These are phyloP conservation scores for Peromyscus aztecus DNA, from an alignment of 2,797 vertebrate genomes.

Conservation along the genomic window DNA sequence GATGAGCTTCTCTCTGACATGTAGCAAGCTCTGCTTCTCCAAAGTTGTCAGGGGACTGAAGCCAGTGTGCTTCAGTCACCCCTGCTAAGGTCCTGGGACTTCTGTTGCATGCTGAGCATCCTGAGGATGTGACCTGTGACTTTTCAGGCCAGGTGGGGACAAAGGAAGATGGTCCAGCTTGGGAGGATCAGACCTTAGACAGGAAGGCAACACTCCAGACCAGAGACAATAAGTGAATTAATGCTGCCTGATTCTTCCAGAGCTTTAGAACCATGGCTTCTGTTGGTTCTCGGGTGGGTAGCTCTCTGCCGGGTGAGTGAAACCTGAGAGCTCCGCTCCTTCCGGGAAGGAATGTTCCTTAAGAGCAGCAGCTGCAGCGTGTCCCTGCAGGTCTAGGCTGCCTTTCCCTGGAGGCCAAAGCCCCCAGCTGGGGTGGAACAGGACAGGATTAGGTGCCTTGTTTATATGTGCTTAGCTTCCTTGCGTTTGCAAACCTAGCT, in stretches of 20 bases:
- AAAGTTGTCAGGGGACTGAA: neutral
- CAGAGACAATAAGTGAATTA: neutral
- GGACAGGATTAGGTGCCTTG: conserved; percentile 70
- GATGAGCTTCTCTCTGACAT: neutral
- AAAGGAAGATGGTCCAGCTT: neutral
- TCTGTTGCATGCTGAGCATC: neutral
- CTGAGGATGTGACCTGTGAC: neutral
- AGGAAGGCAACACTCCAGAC: neutral
- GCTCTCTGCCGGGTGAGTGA: conserved; percentile 10
- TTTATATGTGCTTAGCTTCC: conserved; percentile 67
- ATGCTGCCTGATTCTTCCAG: neutral
- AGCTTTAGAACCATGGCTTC: neutral
- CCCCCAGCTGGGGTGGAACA: conserved; percentile 15
- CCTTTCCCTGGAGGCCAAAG: conserved; percentile 69
- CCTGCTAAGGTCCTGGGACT: neutral
- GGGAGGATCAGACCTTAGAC: neutral
- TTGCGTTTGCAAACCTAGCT: conserved; percentile 53
- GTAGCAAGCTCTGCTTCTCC: neutral
- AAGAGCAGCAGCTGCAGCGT: conserved; percentile 77
- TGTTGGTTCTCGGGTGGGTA: neutral
- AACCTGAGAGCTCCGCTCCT: conserved; percentile 59
- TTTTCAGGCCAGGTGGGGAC: neutral
- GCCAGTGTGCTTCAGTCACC: accelerated
- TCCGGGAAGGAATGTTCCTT: conserved; percentile 76
- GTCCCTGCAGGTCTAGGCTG: conserved; percentile 63